Evolutionary conservation across 1,140 invertebrate genomes (phyloP).

Genomic region (Drosophila mauritiana): DNA sequence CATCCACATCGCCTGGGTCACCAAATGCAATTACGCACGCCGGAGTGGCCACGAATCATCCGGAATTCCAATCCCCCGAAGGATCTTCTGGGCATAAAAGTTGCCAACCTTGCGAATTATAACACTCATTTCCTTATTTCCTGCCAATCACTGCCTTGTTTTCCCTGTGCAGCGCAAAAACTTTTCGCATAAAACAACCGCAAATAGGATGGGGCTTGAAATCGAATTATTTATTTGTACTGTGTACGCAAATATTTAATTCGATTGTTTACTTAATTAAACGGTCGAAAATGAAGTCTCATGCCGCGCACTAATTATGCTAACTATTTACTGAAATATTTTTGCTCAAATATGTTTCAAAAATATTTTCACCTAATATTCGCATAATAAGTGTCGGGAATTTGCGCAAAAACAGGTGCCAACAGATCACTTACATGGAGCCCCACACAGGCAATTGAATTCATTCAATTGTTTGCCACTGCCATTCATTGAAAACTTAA

Average conservation of each 20-base stretch:
- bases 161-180: conserved; percentile 6
- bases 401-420: background rate
- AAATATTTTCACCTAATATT: conserved; percentile 14
- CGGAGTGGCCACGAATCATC: conserved; percentile 19
- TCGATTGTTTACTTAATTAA: conserved; percentile 39
- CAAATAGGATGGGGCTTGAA: conserved; percentile 14
- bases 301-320: conserved; percentile 15
- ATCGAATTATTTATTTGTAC: conserved; percentile 42
- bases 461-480: background rate
- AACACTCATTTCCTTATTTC: conserved; percentile 39
- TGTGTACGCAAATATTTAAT: conserved; percentile 16
- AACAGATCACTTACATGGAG: conserved; percentile 15
- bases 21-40: conserved; percentile 37
- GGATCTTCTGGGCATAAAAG: conserved; percentile 6
- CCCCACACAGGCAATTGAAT: background rate
- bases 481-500: conserved; percentile 20
- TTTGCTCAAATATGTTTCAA: background rate
- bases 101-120: conserved; percentile 42
- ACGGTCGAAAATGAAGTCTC: conserved; percentile 3
- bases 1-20: conserved; percentile 17
- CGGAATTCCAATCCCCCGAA: background rate
- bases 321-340: conserved; percentile 4
- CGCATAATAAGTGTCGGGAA: background rate
- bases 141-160: conserved; percentile 27
- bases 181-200: conserved; percentile 26